Conservation (phyloP, 2,888 invertebrate genomes). For the Plagodis dolabraria region DNA sequence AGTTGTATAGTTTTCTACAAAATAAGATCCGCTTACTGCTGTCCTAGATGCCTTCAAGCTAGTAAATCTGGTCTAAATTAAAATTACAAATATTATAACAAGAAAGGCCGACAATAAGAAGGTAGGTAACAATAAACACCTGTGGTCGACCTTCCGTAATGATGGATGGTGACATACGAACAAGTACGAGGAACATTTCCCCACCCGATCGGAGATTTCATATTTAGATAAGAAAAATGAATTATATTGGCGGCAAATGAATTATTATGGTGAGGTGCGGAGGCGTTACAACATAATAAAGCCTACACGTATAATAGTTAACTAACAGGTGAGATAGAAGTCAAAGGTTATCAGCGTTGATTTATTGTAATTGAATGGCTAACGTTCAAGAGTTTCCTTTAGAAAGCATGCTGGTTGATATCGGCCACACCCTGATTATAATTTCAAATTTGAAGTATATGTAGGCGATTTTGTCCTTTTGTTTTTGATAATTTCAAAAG, state of each 20-base stretch:
- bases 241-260: constrained; percentile 44
- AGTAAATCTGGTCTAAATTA: background rate
- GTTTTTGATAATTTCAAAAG: no score
- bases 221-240: constrained; percentile 67
- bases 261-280: constrained; percentile 18
- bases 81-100: constrained; percentile 7
- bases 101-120: constrained; percentile 19
- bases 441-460: no score
- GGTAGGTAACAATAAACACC: constrained; percentile 45
- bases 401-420: no score
- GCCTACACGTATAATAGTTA: constrained; percentile 10
- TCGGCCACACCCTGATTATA: no score
- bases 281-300: constrained; percentile 22
- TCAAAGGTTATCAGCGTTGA: no score
- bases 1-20: no score
- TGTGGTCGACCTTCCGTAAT: constrained; percentile 45
- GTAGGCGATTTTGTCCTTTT: no score
- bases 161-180: constrained; percentile 74
- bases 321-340: no score
- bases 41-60: no score
- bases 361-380: no score
- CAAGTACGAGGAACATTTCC: constrained; percentile 48
- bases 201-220: constrained; percentile 56
- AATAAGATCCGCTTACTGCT: no score
- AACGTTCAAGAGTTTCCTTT: no score